Evolutionary conservation across 2,797 vertebrate genomes (phyloP), one percentile per base, ranked within the genome.

Genomic region (Acanthornis magna): DNA sequence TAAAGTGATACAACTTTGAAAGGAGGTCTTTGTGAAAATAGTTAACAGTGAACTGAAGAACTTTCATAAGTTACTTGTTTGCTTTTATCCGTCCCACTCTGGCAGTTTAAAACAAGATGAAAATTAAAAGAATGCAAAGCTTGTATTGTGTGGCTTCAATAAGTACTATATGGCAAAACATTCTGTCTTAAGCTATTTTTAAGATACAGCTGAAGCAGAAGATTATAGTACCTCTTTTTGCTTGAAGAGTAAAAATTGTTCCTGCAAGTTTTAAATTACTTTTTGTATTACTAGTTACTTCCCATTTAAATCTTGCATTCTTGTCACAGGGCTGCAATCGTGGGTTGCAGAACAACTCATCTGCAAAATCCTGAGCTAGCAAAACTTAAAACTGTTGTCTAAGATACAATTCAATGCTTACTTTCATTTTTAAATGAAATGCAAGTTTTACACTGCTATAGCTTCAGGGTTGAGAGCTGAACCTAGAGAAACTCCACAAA

Each of bases 361-460:
- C 76, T 94, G 85, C 83, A 90, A 93, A 96, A 85, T 82, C 88
- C 92, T 87, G 87, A 96, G 71, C 74, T 89, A 66, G 87, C 80
- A 76, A 76, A 93, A 89, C 84, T 95, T 93, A 65, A 85, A 81
- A 38, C 82, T 43, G 72, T 63, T 94, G 66, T 90, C 76, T n/a
- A 88, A 88, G 85, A 94, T 76, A n/a, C 34, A 91, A 73, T 88
- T 86, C 47, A 78, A 32, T 78, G 51, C 51, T 75, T 81, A 42
- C n/a, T 88, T 91, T 78, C 7, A 72, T 72, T 93, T 75, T 58
- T 63, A 93, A 88, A 77, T 34, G 1, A 74, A 91, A 48, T 8
- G 3, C 5, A 53, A 68, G 11, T 68, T 88, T 91, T 57, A 61
- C 0, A 0, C 61, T 65, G 73, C 21, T 9, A 32, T 83, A 43